phyloP scores from a whole-genome alignment of 1,140 invertebrate species.

The Hormaphis cornu region DNA sequence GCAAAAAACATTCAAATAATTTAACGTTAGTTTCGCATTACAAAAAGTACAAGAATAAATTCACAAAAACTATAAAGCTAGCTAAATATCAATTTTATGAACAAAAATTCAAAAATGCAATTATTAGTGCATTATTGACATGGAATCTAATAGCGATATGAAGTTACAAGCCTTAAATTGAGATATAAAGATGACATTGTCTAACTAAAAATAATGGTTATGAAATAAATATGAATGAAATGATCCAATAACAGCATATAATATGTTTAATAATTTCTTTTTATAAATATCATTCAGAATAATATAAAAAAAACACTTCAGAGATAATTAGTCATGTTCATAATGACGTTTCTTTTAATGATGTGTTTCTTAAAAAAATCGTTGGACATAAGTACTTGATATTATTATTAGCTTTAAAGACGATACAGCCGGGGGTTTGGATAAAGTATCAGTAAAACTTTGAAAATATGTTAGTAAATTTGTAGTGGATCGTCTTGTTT shows the following conservation, averaged over 20 bases:
- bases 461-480: not conserved
- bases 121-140: not conserved
- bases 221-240: not conserved
- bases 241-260: not conserved
- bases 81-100: not conserved
- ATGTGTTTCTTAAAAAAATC: not conserved
- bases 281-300: not conserved
- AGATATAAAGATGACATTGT: not conserved
- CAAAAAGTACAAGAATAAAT: not conserved
- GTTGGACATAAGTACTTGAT: not conserved
- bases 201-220: not conserved
- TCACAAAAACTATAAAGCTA: not conserved
- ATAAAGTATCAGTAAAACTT: not conserved
- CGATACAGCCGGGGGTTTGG: not conserved
- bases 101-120: not conserved
- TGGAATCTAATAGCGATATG: not conserved
- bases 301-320: not conserved
- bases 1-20: conserved; percentile 1
- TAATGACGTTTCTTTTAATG: not conserved
- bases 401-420: not conserved
- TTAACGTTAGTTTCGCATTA: not conserved
- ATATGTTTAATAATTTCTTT: conserved; percentile 7
- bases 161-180: not conserved
- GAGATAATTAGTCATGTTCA: not conserved
- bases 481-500: not conserved